A percentile compares a stretch with the other conserved stretches of the same genome.
phyloP scores from a whole-genome alignment of 2,113 vertebrate genomes.

The Labeo catla region DNA sequence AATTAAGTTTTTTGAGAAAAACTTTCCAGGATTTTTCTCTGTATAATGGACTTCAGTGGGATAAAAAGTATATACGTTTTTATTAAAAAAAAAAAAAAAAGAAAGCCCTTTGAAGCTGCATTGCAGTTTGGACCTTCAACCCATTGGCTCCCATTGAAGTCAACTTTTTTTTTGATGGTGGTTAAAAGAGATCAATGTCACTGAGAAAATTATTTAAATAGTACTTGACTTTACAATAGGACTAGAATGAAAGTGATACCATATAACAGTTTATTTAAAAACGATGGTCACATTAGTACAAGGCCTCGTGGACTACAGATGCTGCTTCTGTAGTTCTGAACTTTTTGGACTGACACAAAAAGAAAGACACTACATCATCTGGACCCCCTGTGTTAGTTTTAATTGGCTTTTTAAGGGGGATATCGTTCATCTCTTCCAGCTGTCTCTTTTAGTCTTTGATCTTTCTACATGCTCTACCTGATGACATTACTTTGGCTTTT shows the following conservation, averaged over 20 bases:
- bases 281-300: background rate
- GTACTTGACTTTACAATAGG: background rate
- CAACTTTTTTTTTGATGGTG: no score
- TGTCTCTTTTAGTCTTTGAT: background rate
- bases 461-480: background rate
- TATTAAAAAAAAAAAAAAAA: no score
- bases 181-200: no score
- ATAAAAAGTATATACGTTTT: no score
- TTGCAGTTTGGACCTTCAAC: no score
- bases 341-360: background rate
- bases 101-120: no score
- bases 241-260: background rate
- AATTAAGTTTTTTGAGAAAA: no score
- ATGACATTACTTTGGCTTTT: slow-evolving; percentile 29
- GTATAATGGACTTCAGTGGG: no score
- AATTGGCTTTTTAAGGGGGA: slow-evolving; percentile 11
- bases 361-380: background rate
- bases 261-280: background rate
- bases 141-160: no score
- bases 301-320: background rate
- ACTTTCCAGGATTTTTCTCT: no score
- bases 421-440: slow-evolving; percentile 11
- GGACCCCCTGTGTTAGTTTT: slow-evolving; percentile 29
- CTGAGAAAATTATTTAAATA: no score
- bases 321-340: background rate